Conservation (phyloP, 1,140 invertebrate genomes). For the Saccostrea cuccullata region DNA sequence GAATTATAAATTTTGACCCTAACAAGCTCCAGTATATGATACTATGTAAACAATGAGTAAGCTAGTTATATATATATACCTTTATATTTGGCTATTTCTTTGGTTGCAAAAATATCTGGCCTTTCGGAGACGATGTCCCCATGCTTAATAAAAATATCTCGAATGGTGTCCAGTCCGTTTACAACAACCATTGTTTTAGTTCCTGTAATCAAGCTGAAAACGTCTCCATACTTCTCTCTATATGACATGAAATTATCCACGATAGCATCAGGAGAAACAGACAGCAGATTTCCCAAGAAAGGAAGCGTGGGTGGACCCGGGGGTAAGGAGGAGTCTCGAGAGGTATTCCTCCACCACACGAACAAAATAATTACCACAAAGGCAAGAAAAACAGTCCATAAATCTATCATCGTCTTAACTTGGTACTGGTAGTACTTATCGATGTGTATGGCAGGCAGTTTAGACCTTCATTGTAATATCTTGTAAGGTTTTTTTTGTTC, state of each 20-base stretch:
- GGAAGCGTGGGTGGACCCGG: conserved; percentile 53
- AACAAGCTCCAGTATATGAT: too few species aligned
- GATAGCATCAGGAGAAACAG: conserved; percentile 19
- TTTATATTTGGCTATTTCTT: conserved; percentile 52
- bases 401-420: too few species aligned
- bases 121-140: conserved; percentile 53
- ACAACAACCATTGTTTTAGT: conserved; percentile 54
- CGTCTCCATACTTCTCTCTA: conserved; percentile 55
- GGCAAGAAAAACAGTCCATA: conserved; percentile 32
- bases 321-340: conserved; percentile 36
- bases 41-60: too few species aligned
- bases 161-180: conserved; percentile 55
- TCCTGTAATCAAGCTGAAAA: conserved; percentile 55
- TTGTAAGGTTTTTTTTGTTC: too few species aligned
- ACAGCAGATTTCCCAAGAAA: conserved; percentile 49
- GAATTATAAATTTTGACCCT: too few species aligned
- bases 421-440: too few species aligned
- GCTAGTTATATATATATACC: conserved; percentile 34
- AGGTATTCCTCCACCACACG: conserved; percentile 31
- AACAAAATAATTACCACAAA: background rate
- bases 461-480: too few species aligned
- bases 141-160: conserved; percentile 56
- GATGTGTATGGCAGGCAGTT: too few species aligned
- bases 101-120: conserved; percentile 54
- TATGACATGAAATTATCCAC: conserved; percentile 39